phyloP scores from a whole-genome alignment of 2,113 vertebrate genomes.

The Peucedramus taeniatus region DNA sequence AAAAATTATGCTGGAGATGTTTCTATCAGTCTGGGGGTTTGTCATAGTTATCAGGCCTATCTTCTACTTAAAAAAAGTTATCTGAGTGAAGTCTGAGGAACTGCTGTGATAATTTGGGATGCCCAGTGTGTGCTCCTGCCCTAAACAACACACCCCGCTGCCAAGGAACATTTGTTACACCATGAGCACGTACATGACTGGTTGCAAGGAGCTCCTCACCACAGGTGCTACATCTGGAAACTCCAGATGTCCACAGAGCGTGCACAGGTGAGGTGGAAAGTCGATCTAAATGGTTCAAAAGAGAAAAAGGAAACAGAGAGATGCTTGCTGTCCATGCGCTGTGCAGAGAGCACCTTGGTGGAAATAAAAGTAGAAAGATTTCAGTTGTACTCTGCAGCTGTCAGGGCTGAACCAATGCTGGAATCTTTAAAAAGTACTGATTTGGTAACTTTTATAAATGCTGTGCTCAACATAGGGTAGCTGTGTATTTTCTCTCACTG shows the following conservation, averaged over 20 bases:
- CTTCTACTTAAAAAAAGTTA: background rate
- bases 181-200: accelerated
- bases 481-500: background rate
- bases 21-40: background rate
- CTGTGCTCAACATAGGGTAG: background rate
- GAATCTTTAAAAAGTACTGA: background rate
- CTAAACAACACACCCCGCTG: background rate
- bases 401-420: background rate
- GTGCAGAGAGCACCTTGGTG: background rate
- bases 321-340: background rate
- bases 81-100: background rate
- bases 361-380: background rate
- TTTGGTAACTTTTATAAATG: background rate
- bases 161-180: background rate
- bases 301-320: background rate
- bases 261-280: background rate
- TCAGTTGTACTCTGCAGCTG: background rate
- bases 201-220: background rate
- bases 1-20: background rate
- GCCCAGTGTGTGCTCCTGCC: background rate
- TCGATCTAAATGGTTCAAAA: background rate
- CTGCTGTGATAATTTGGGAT: background rate
- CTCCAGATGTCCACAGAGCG: background rate
- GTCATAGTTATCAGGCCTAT: too few species aligned
- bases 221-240: background rate